Conservation (phyloP, 2,888 invertebrate species). For the Melieria crassipennis region DNA sequence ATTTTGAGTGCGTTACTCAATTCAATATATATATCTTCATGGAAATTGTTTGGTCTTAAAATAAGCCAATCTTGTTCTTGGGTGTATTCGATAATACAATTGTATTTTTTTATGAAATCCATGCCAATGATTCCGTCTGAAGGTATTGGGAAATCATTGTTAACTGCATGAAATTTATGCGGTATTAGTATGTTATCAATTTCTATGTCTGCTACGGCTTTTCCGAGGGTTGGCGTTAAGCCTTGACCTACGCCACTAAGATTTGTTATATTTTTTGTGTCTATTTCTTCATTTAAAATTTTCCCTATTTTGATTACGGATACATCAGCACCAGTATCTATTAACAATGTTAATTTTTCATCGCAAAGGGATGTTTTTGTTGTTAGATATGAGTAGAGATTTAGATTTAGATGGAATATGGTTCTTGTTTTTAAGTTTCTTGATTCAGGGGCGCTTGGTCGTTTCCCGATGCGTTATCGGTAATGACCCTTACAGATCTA, state of each 20-base stretch:
- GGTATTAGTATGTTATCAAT: conserved; percentile 12
- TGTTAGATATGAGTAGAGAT: neutral
- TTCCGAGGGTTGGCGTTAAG: neutral
- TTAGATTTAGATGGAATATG: neutral
- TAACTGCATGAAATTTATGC: conserved; percentile 32
- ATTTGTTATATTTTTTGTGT: neutral
- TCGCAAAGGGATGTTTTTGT: neutral
- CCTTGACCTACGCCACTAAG: conserved; percentile 6
- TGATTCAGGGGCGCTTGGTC: neutral
- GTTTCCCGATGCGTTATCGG: neutral
- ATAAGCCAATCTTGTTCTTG: conserved; percentile 30
- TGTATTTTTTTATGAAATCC: conserved; percentile 31
- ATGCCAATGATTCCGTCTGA: conserved; percentile 20
- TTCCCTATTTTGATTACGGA: neutral
- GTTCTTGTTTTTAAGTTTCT: neutral
- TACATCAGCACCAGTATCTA: neutral
- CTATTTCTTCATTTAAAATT: neutral
- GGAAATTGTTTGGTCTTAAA: conserved; percentile 18
- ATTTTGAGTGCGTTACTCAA: conserved; percentile 1
- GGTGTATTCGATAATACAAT: conserved; percentile 35
- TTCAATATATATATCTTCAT: conserved; percentile 29
- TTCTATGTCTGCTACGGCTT: neutral
- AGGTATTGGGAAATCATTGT: conserved; percentile 26
- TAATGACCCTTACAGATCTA: neutral
- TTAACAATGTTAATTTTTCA: neutral